Percentiles rank a stretch among this genome's conserved stretches.
Evolutionary conservation across 2,797 vertebrate genomes (phyloP).

Genomic region (Trachurus trachurus): DNA sequence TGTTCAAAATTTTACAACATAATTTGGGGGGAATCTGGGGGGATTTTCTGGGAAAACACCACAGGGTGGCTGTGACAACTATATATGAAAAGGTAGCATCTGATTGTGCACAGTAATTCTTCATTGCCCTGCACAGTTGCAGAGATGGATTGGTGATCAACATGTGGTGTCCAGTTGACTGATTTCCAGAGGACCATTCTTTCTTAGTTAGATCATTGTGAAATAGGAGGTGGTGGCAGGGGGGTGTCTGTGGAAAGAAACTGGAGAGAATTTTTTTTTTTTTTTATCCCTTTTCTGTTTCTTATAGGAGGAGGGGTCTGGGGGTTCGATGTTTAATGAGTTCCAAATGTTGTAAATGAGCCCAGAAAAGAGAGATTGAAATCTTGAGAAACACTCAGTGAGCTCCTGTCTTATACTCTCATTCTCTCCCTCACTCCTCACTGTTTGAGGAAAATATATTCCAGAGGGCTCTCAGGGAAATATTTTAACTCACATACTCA

Average conservation of each 20-base stretch:
- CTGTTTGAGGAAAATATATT: constrained; percentile 64
- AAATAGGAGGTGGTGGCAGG: constrained; percentile 86
- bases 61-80: constrained; percentile 23
- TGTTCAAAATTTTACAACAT: constrained; percentile 58
- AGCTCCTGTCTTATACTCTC: constrained; percentile 64
- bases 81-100: constrained; percentile 35
- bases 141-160: constrained; percentile 82
- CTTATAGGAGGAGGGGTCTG: constrained; percentile 81
- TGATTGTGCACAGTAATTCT: constrained; percentile 46
- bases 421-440: constrained; percentile 44
- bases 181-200: constrained; percentile 87
- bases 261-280: constrained; percentile 77
- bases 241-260: constrained; percentile 87
- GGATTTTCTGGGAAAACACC: constrained; percentile 44
- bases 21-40: constrained; percentile 34
- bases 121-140: constrained; percentile 65
- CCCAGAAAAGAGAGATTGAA: constrained; percentile 78
- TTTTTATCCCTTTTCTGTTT: constrained; percentile 80
- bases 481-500: constrained; percentile 45
- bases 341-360: constrained; percentile 89
- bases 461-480: constrained; percentile 49
- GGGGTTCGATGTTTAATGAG: constrained; percentile 85
- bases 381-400: constrained; percentile 82
- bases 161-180: constrained; percentile 85
- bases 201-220: constrained; percentile 86